Evolutionary conservation across 2,113 vertebrate genomes (phyloP).

Genomic region (Podarcis muralis): DNA sequence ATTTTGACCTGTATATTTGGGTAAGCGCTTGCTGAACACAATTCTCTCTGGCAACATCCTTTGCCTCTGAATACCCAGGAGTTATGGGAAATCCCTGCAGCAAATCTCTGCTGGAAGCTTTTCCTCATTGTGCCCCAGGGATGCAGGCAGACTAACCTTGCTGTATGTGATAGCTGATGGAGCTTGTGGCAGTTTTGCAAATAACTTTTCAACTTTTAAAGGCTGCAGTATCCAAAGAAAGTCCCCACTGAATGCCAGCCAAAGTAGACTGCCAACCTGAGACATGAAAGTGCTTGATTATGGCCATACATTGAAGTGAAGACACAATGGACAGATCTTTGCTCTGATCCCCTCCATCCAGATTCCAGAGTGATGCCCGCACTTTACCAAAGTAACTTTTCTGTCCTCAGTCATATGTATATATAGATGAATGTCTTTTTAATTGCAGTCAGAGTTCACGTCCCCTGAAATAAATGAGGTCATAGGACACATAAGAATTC

Average conservation of each 20-base stretch:
- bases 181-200: slow-evolving; percentile 62
- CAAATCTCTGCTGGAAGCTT: slow-evolving; percentile 51
- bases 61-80: slow-evolving; percentile 51
- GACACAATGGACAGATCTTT: too few species aligned
- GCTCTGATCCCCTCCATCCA: neutral
- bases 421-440: neutral
- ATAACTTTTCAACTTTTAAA: slow-evolving; percentile 54
- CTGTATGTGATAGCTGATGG: slow-evolving; percentile 53
- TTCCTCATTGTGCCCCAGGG: slow-evolving; percentile 39
- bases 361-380: neutral
- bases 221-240: slow-evolving; percentile 42
- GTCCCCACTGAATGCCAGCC: slow-evolving; percentile 18
- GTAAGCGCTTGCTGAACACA: slow-evolving; percentile 53
- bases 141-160: slow-evolving; percentile 58
- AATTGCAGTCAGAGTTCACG: neutral
- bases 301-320: neutral
- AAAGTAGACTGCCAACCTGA: neutral
- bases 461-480: neutral
- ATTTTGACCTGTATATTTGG: neutral
- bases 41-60: slow-evolving; percentile 9
- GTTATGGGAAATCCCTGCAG: slow-evolving; percentile 55
- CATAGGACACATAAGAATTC: neutral
- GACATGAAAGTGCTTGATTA: slow-evolving; percentile 10
- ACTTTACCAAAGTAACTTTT: neutral
- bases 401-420: neutral